Evolutionary conservation across 2,888 invertebrate species (phyloP).

Genomic region (Myopa tessellatipennis): DNA sequence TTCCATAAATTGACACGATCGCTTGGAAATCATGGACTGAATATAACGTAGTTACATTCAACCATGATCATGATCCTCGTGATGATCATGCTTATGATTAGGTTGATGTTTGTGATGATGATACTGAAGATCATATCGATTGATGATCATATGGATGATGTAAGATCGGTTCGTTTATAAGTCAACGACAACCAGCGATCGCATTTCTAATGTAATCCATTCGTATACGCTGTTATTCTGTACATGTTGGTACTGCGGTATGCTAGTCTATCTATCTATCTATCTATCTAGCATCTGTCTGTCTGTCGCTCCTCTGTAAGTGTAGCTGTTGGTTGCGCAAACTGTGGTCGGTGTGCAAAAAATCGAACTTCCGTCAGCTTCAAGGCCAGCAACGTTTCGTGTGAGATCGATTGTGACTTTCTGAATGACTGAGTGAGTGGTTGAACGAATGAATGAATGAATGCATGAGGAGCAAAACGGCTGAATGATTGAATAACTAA

Average conservation of each 20-base stretch:
- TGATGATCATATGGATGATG: neutral
- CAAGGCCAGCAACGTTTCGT: slow-evolving; percentile 22
- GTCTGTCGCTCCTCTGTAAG: no score
- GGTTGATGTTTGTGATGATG: no score
- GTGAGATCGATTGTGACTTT: neutral
- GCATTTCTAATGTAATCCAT: no score
- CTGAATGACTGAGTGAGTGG: neutral
- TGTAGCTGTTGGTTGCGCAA: neutral
- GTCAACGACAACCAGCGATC: no score
- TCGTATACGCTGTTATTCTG: no score
- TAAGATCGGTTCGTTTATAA: neutral
- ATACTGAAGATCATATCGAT: neutral
- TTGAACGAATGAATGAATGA: neutral
- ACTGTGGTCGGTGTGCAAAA: slow-evolving; percentile 21
- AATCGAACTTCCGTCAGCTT: slow-evolving; percentile 33
- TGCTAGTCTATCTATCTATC: neutral
- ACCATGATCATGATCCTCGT: no score
- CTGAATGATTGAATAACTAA: neutral
- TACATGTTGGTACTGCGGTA: no score
- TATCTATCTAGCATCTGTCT: no score
- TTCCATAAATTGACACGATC: no score
- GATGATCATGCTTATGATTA: no score
- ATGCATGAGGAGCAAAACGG: neutral
- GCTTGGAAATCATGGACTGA: neutral
- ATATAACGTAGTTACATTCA: no score